Evolutionary conservation across 1,140 invertebrate species (phyloP), one percentile per base, ranked within the genome.

Genomic region (Drosophila nigromelanica): DNA sequence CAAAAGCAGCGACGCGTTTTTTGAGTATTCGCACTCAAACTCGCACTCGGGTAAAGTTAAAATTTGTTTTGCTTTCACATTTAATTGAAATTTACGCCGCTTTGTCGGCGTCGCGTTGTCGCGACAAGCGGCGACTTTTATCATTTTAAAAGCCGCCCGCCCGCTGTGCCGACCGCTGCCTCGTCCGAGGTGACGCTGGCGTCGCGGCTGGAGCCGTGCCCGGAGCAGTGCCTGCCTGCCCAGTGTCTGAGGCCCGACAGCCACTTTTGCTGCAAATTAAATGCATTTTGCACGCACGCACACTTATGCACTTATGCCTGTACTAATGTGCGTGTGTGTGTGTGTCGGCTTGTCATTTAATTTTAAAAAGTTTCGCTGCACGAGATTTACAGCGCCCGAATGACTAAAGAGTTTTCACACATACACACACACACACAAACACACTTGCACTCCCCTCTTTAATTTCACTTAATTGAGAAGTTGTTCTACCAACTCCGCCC

Each of bases 11-110:
- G 33, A 52, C 54, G 47, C 56, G 56, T 61, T 73, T 69, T 52
- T 68, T 43, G 66, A 50, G 21, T 1, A 35, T 8, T 35, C 33
- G 7, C 33, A 35, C 33, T 35, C 33, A 10, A 1, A 35, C 7
- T 35, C 33, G 33, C 33, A 35, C 33, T 35, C 64, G 56, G 68
- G 70, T 33, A 86, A 82, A 87, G 83, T 89, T 83, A 80, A 89
- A 89, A 89, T 89, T 89, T 89, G 83, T 89, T 89, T 89, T 89
- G 83, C 83, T 89, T 89, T 89, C 83, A 89, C 79, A 89, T 89
- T 89, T 89, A 89, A 89, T 89, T 89, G 83, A 89, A 89, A 89
- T 89, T 89, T 89, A 89, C 83, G 79, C 85, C 85, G 79, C 76
- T 89, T 89, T 82, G 82, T 73, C 50, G 82, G 83, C 82, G 83